Evolutionary conservation across 2,113 vertebrate genomes (phyloP).

Genomic region (Elachura formosa): DNA sequence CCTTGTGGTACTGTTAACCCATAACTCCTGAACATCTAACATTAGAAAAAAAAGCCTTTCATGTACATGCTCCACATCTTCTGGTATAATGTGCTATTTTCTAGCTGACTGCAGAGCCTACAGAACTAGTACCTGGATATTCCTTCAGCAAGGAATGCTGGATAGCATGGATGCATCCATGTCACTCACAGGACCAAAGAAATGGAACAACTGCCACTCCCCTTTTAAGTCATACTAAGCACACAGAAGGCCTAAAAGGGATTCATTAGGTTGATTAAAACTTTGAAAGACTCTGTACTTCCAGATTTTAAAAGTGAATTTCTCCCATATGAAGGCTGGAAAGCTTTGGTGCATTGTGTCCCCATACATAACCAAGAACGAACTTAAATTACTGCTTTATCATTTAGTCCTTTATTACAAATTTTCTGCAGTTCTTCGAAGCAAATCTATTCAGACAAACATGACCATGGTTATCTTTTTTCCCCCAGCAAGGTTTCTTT

Average conservation of each 20-base stretch:
- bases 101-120: background rate
- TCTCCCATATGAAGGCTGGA: background rate
- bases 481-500: background rate
- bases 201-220: accelerated
- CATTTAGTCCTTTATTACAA: background rate
- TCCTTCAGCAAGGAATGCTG: background rate
- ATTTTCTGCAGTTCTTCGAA: background rate
- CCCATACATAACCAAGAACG: background rate
- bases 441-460: background rate
- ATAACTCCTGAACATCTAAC: background rate
- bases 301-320: background rate
- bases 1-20: background rate
- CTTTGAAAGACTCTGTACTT: background rate
- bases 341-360: background rate
- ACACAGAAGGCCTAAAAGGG: background rate
- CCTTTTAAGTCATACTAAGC: background rate
- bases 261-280: background rate
- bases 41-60: background rate
- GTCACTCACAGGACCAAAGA: background rate
- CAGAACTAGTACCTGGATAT: background rate
- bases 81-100: background rate
- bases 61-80: background rate
- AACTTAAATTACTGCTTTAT: background rate
- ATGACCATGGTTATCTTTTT: background rate
- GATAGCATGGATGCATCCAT: background rate